Evolutionary conservation across 2,113 vertebrate genomes (phyloP).

Genomic region (Trichechus manatus): DNA sequence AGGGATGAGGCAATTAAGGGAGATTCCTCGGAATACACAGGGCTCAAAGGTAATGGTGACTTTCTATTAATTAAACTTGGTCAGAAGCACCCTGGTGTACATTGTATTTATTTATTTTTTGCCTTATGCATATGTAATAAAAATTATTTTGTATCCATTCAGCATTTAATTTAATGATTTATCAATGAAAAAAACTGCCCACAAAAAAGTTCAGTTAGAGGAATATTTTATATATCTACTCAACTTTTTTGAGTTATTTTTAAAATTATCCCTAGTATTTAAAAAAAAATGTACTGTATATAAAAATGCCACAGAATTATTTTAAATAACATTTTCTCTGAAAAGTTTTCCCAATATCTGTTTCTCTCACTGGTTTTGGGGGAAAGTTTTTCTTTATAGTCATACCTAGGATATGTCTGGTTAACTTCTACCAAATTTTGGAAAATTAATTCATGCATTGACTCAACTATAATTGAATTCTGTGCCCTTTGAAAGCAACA

Average conservation of each 20-base stretch:
- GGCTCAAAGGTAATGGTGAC: not conserved
- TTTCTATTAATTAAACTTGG: constrained; percentile 41
- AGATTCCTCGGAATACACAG: not conserved
- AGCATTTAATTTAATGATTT: constrained; percentile 17
- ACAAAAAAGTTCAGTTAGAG: not conserved
- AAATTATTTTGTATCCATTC: not conserved
- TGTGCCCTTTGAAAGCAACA: not conserved
- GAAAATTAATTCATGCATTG: not conserved
- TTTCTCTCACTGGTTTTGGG: not conserved
- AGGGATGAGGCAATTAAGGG: not conserved
- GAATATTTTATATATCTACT: not conserved
- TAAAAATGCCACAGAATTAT: not conserved
- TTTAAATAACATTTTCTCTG: not conserved
- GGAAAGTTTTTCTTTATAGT: not conserved
- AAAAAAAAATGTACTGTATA: not conserved
- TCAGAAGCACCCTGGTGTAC: not conserved
- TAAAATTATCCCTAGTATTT: not conserved
- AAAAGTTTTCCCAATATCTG: not conserved
- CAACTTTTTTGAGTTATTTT: not conserved
- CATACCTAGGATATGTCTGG: not conserved
- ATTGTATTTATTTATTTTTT: not conserved
- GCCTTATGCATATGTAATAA: constrained; percentile 2
- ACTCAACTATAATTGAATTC: not conserved
- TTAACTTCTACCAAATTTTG: constrained; percentile 6
- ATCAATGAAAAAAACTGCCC: not conserved